phyloP scores from a whole-genome alignment of 2,113 vertebrate genomes.

The Setophaga kirtlandii region DNA sequence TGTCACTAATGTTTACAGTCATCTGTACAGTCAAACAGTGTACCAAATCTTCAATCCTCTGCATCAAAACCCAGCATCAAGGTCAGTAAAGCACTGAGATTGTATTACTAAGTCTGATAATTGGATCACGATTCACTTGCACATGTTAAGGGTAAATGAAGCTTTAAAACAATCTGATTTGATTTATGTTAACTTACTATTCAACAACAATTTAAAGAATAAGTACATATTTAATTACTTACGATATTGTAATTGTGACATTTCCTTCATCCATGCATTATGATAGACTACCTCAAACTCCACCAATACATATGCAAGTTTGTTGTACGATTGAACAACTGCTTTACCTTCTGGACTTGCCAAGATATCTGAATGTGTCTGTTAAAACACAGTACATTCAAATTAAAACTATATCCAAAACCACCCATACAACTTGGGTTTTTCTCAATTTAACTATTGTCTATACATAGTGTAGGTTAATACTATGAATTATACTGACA shows the following conservation, averaged over 20 bases:
- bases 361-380: constrained; percentile 83
- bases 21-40: background rate
- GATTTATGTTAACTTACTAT: background rate
- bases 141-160: background rate
- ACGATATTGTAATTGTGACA: constrained; percentile 76
- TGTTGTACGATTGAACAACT: constrained; percentile 81
- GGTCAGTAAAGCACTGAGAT: background rate
- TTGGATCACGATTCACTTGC: background rate
- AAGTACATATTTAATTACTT: background rate
- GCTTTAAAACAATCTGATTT: background rate
- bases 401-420: background rate
- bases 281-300: constrained; percentile 80
- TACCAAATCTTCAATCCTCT: background rate
- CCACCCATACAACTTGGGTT: background rate
- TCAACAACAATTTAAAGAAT: background rate
- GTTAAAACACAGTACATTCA: constrained; percentile 28
- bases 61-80: background rate
- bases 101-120: background rate
- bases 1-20: background rate
- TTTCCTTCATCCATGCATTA: constrained; percentile 77
- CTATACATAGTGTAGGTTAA: background rate
- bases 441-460: background rate
- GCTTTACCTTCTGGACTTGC: constrained; percentile 76
- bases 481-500: background rate
- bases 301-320: constrained; percentile 75